Evolutionary conservation across 35 echinoderm and acorn worm species (phyloP).

Genomic region (Patiria miniata): DNA sequence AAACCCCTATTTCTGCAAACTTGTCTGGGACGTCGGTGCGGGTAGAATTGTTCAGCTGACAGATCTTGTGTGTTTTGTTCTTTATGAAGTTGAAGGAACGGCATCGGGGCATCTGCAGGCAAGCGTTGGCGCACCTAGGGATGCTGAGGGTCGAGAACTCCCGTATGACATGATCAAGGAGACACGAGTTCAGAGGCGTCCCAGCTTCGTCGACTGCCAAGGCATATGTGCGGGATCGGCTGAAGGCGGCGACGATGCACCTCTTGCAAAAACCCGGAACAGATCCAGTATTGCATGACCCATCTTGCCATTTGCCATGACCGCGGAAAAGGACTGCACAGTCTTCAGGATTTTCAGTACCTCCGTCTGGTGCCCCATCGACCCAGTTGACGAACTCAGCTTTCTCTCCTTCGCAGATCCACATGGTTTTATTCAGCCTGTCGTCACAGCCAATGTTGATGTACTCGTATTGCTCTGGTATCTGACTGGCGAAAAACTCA

Average conservation of each 20-base stretch:
- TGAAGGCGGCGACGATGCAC: too few relatives aligned
- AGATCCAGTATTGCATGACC: too few relatives aligned
- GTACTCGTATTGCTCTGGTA: background rate
- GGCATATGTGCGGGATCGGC: background rate
- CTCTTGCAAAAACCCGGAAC: too few relatives aligned
- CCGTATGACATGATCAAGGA: background rate
- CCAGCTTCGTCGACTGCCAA: background rate
- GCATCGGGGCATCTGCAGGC: background rate
- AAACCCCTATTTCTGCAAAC: too few relatives aligned
- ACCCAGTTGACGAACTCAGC: too few relatives aligned
- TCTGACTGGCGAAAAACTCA: background rate
- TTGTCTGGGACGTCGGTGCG: background rate
- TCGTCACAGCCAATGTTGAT: background rate
- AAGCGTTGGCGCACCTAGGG: background rate
- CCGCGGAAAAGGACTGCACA: too few relatives aligned
- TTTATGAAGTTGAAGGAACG: conserved; percentile 1
- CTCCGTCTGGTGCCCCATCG: too few relatives aligned
- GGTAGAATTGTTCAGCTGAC: background rate
- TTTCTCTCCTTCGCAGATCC: too few relatives aligned
- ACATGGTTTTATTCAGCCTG: too few relatives aligned
- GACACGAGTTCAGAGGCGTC: background rate
- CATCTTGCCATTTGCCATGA: too few relatives aligned
- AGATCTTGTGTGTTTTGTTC: background rate
- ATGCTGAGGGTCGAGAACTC: background rate
- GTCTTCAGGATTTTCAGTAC: too few relatives aligned